A percentile compares a stretch with the other conserved stretches of the same genome.
These are phyloP conservation scores for Haliaeetus leucogaster DNA, from an alignment of 2,113 vertebrate species.

Conservation along the genomic window DNA sequence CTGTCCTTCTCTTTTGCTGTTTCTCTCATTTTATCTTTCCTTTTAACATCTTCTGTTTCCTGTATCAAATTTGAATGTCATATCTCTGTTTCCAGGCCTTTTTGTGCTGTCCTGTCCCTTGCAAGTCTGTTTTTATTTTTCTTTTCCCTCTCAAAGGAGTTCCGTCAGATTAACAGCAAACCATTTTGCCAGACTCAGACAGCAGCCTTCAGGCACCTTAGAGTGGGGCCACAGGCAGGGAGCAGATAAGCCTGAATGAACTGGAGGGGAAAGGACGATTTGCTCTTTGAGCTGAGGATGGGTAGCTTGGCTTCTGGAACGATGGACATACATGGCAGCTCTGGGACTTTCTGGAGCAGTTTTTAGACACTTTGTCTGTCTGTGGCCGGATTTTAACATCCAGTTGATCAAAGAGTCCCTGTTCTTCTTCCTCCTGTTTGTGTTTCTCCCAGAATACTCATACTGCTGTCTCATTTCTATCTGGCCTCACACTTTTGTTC, in stretches of 20 bases:
- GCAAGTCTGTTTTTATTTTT: not conserved
- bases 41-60: not conserved
- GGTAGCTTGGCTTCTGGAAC: not conserved
- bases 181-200: not conserved
- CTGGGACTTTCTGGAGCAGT: not conserved
- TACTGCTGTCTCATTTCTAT: not conserved
- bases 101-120: not conserved
- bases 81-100: not conserved
- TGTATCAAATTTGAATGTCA: not conserved
- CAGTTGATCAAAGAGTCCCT: not conserved
- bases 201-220: not conserved
- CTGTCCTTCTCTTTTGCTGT: not conserved
- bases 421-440: not conserved
- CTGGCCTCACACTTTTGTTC: not conserved
- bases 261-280: not conserved
- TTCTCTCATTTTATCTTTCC: not conserved
- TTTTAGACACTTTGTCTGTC: not conserved
- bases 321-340: not conserved
- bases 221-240: not conserved
- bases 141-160: not conserved
- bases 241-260: not conserved
- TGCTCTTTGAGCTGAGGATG: not conserved
- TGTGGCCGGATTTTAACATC: not conserved
- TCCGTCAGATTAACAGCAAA: not conserved
- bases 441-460: not conserved